Evolutionary conservation across 2,888 invertebrate genomes (phyloP).

Genomic region (Drosophila mulleri): DNA sequence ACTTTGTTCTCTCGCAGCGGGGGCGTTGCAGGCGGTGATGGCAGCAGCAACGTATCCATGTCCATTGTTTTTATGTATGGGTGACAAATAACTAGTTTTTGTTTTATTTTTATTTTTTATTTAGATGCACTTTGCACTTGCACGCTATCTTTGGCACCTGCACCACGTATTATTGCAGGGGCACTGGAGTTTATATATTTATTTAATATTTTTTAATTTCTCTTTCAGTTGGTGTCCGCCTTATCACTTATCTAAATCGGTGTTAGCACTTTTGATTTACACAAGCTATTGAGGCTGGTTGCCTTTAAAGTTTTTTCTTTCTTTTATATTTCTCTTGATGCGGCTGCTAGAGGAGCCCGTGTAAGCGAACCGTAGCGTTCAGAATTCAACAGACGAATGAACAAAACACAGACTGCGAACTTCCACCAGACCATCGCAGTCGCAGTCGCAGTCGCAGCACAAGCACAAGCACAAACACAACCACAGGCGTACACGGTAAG

Average conservation of each 20-base stretch:
- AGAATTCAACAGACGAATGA: constrained; percentile 85
- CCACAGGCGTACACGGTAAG: background rate
- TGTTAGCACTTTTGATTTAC: constrained; percentile 43
- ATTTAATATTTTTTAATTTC: constrained; percentile 26
- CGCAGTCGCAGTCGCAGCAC: constrained; percentile 42
- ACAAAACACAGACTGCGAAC: constrained; percentile 73
- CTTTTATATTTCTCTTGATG: constrained; percentile 44
- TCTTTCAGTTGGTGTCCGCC: constrained; percentile 18
- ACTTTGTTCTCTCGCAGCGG: constrained; percentile 87
- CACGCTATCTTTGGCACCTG: constrained; percentile 45
- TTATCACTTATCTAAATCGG: constrained; percentile 54
- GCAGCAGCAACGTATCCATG: constrained; percentile 83
- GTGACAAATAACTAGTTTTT: constrained; percentile 13
- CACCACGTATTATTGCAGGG: constrained; percentile 7
- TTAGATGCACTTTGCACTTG: constrained; percentile 57
- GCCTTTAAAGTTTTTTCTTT: constrained; percentile 34
- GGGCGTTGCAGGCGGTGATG: constrained; percentile 91
- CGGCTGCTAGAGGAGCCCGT: constrained; percentile 42
- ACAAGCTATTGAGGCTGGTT: constrained; percentile 28
- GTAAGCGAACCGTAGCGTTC: constrained; percentile 82
- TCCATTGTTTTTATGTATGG: constrained; percentile 75
- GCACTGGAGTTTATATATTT: constrained; percentile 14
- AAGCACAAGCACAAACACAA: constrained; percentile 20
- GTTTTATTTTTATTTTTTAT: constrained; percentile 3
- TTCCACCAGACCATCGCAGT: constrained; percentile 70